Evolutionary conservation across 2,888 invertebrate genomes (phyloP).

Genomic region (Aleiodes leptofemur): DNA sequence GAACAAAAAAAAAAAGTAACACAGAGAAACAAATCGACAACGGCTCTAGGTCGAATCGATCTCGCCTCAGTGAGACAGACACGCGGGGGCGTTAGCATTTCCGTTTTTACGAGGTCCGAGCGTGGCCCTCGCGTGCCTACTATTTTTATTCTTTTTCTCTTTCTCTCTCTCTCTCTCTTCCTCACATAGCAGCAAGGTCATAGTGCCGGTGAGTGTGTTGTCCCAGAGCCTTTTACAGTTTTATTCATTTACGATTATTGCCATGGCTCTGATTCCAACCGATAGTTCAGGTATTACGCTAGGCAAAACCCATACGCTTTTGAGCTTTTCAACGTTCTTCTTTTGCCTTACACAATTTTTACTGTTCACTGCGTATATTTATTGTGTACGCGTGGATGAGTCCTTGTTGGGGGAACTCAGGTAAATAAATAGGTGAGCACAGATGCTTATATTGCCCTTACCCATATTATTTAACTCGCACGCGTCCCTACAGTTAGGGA

Average conservation of each 20-base stretch:
- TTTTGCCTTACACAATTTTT: background rate
- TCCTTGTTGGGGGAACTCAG: background rate
- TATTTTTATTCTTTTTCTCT: conserved; percentile 16
- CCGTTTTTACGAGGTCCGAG: conserved; percentile 47
- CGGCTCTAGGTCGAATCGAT: background rate
- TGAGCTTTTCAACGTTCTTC: background rate
- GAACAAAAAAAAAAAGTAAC: too few relatives aligned
- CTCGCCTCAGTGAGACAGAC: conserved; percentile 17
- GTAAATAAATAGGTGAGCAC: background rate
- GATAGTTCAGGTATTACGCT: conserved; percentile 10
- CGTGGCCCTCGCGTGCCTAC: conserved; percentile 57
- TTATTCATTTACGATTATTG: conserved; percentile 68
- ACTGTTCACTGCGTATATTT: background rate
- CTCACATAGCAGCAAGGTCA: conserved; percentile 10
- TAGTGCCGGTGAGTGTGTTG: conserved; percentile 45
- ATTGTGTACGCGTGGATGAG: conserved; percentile 24
- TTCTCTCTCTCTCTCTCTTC: too few relatives aligned
- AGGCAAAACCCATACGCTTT: too few relatives aligned
- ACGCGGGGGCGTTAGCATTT: conserved; percentile 34
- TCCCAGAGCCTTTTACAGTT: conserved; percentile 53
- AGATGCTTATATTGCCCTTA: background rate
- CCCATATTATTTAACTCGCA: background rate
- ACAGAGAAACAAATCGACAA: too few relatives aligned
- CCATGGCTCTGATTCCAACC: conserved; percentile 46
- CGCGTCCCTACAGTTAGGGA: background rate